These are phyloP conservation scores for Characodon lateralis DNA, from an alignment of 2,797 vertebrate species.

Conservation along the genomic window DNA sequence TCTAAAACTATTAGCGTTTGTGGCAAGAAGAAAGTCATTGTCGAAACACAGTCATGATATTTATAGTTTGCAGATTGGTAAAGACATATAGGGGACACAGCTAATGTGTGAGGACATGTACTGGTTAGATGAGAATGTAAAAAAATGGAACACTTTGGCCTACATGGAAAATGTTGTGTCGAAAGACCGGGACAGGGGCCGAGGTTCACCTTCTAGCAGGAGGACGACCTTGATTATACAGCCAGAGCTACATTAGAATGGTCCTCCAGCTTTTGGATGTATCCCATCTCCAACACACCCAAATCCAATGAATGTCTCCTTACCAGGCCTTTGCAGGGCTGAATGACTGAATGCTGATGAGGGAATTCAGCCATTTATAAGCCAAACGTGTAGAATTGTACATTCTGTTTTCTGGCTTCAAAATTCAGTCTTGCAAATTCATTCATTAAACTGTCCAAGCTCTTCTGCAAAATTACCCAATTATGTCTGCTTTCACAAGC, in stretches of 20 bases:
- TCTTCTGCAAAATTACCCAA: background rate
- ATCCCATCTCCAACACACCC: no score
- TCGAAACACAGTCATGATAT: background rate
- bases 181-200: no score
- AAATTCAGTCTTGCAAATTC: background rate
- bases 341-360: no score
- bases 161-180: no score
- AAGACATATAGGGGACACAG: background rate
- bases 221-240: no score
- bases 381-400: background rate
- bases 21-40: background rate
- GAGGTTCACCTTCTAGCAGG: no score
- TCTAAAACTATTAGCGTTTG: background rate
- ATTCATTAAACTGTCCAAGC: background rate
- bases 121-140: background rate
- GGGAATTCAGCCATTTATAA: background rate
- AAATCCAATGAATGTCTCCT: no score
- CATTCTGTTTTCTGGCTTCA: background rate
- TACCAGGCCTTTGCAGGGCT: no score
- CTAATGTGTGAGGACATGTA: background rate
- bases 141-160: no score
- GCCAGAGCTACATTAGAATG: no score
- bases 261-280: no score
- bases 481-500: background rate
- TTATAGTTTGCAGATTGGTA: background rate